Evolutionary conservation across 2,113 vertebrate genomes (phyloP), one percentile per base, ranked within the genome.

Genomic region (Synodontis membranacea): DNA sequence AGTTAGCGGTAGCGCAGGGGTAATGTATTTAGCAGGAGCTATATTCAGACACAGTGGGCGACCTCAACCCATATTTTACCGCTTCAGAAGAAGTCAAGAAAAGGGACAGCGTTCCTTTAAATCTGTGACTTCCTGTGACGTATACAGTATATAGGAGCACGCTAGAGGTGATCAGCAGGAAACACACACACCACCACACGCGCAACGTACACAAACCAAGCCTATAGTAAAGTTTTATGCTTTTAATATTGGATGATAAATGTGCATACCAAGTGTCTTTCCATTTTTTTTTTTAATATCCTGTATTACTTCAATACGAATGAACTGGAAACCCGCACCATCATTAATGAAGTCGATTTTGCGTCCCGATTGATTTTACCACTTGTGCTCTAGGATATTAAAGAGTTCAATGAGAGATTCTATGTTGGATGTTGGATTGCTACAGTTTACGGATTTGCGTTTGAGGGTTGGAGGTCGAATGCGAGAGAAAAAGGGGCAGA

Each of bases 41-140:
- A 88, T 84, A 85, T 87, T 88, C 80, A 89, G 90, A 88, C 39
- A 81, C 66, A 62, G 64, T 34, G 78, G 58, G 70, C 88, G 85
- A 91, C 89, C 91, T 90, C 88, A 90, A 89, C 87, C 84, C 68
- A 91, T n/a, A 88, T 91, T 91, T 88, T 88, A 89, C 88, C 64
- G 74, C 84, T 83, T 78, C 54, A 34, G 46, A 50, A 78, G n/a
- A 68, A 48, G 89, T 84, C 7, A 62, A 84, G 58, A 86, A 89
- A 84, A 89, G 76, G 86, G 84, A 54, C 88, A 88, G 82, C 5
- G 72, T 86, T 80, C 66, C 54, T 88, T 78, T 88, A 90, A 92
- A 91, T 92, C 90, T 58, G 31, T 56, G 70, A 64, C 60, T 83
- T 82, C 64, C 56, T 76, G 28, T 48, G 39, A 78, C 39, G n/a